phyloP scores from a whole-genome alignment of 2,797 vertebrate species.

The Taenioides sp. region DNA sequence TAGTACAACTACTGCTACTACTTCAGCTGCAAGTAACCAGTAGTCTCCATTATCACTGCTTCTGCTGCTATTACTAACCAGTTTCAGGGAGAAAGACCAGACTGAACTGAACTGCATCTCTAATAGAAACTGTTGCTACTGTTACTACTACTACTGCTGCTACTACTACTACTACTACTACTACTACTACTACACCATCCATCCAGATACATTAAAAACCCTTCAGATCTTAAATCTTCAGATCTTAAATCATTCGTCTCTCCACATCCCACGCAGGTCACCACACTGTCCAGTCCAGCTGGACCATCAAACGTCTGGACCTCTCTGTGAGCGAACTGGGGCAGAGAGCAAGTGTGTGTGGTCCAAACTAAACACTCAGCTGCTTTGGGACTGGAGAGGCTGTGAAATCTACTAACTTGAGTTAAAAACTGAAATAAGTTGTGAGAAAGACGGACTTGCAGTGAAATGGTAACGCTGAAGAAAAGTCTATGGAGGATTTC shows the following conservation, averaged over 20 bases:
- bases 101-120: no score
- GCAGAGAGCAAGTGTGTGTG: constrained; percentile 57
- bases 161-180: no score
- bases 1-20: no score
- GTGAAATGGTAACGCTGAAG: constrained; percentile 48
- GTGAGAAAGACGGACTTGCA: constrained; percentile 8
- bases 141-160: no score
- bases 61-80: no score
- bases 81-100: no score
- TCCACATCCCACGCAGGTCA: constrained; percentile 45
- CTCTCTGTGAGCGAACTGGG: constrained; percentile 39
- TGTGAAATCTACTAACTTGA: constrained; percentile 23
- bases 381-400: constrained; percentile 45
- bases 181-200: no score
- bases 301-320: constrained; percentile 53
- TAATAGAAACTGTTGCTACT: no score
- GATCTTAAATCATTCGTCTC: constrained; percentile 51
- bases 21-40: no score
- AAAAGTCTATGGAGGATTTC: constrained; percentile 51
- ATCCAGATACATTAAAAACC: no score
- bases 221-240: constrained; percentile 20
- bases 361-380: constrained; percentile 43
- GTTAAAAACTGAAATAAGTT: background rate
- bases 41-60: no score
- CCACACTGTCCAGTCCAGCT: constrained; percentile 32